phyloP scores from a whole-genome alignment of 2,888 invertebrate species.

The Adela reaumurella region DNA sequence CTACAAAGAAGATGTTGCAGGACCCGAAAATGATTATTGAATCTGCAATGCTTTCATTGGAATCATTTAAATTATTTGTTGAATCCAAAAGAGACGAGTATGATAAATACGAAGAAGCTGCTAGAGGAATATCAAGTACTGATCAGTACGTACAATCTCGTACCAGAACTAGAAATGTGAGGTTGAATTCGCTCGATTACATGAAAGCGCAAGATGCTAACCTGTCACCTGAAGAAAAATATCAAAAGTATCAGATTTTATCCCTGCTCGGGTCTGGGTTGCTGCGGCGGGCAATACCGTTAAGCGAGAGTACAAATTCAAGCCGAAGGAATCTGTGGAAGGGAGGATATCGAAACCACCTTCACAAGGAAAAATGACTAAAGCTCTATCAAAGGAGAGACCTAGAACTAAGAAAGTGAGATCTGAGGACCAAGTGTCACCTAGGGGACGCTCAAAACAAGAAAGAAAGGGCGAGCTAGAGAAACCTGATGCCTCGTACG shows the following conservation, averaged over 20 bases:
- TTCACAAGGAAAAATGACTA: no score
- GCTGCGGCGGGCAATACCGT: no score
- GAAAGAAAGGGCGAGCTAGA: no score
- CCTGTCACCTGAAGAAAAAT: conserved; percentile 7
- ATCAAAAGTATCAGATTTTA: conserved; percentile 11
- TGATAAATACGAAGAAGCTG: conserved; percentile 14
- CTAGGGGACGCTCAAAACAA: no score
- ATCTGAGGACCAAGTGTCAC: no score
- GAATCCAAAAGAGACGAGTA: conserved; percentile 8
- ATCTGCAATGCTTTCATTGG: conserved; percentile 13
- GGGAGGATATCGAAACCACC: no score
- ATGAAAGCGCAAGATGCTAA: conserved; percentile 10
- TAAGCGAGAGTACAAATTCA: no score
- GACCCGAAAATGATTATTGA: conserved; percentile 13
- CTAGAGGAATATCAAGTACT: conserved; percentile 9
- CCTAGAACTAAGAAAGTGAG: no score
- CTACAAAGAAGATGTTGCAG: conserved; percentile 12
- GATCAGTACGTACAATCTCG: conserved; percentile 8
- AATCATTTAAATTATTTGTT: conserved; percentile 15
- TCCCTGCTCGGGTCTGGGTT: no score
- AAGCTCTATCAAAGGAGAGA: no score
- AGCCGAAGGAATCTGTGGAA: no score
- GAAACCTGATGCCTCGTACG: no score
- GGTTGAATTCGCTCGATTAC: conserved; percentile 12
- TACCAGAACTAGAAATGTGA: conserved; percentile 12